These are phyloP conservation scores for Dastarcus helophoroides DNA, from an alignment of 2,888 invertebrate species.

Conservation along the genomic window DNA sequence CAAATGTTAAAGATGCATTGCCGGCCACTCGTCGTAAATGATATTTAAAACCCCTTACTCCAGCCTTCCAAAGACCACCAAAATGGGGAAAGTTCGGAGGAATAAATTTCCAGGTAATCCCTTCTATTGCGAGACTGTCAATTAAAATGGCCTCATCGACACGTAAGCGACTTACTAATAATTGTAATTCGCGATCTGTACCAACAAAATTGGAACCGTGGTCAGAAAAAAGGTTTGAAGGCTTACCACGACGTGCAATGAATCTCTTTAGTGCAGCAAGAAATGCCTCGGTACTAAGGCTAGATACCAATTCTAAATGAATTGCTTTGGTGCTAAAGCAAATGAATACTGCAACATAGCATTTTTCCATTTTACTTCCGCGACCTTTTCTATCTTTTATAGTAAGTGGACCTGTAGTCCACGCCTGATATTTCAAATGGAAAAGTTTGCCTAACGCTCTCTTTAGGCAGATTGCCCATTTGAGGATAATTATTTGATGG, in stretches of 20 bases:
- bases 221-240: constrained; percentile 11
- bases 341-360: constrained; percentile 12
- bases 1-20: no score
- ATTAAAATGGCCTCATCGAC: no score
- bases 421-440: constrained; percentile 12
- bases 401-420: constrained; percentile 17
- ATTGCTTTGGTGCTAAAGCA: constrained; percentile 13
- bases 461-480: constrained; percentile 10
- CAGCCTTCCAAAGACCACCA: no score
- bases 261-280: constrained; percentile 11
- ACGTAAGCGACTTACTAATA: no score
- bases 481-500: constrained; percentile 1
- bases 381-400: constrained; percentile 11
- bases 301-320: constrained; percentile 13
- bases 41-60: no score
- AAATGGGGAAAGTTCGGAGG: no score
- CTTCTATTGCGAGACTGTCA: no score
- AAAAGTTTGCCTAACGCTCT: constrained; percentile 2
- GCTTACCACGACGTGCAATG: constrained; percentile 10
- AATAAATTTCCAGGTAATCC: no score
- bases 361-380: constrained; percentile 8
- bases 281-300: constrained; percentile 9
- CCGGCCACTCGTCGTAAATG: no score
- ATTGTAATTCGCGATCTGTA: constrained; percentile 9
- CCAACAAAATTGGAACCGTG: constrained; percentile 14